These are phyloP conservation scores for Ptychadena robeensis DNA, from an alignment of 2,797 vertebrate species.

Conservation along the genomic window DNA sequence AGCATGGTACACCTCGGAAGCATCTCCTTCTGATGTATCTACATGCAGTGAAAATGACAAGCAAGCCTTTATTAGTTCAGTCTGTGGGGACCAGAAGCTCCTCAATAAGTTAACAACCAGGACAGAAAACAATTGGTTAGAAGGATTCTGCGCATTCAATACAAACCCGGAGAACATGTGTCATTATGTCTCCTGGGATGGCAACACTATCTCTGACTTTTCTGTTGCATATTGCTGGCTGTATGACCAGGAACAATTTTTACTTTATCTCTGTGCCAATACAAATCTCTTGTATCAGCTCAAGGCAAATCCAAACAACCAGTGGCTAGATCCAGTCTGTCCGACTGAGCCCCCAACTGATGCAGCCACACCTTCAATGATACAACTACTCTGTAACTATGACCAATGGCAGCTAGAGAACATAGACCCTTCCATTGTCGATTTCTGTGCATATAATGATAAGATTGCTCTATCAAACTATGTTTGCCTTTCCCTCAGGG, in stretches of 20 bases:
- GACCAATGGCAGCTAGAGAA: constrained; percentile 3
- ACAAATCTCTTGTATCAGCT: constrained; percentile 28
- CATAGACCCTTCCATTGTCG: constrained; percentile 11
- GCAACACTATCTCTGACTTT: not conserved
- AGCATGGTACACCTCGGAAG: constrained; percentile 15
- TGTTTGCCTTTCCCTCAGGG: constrained; percentile 4
- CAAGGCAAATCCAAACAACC: constrained; percentile 13
- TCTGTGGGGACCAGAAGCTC: constrained; percentile 31
- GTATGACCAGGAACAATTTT: constrained; percentile 35
- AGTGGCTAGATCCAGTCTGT: constrained; percentile 47
- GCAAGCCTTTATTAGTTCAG: constrained; percentile 17
- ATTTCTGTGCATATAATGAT: constrained; percentile 43
- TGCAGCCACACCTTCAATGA: not conserved
- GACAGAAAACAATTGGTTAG: constrained; percentile 36
- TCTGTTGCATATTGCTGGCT: constrained; percentile 45
- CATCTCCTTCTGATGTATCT: constrained; percentile 32
- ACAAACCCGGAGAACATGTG: constrained; percentile 15
- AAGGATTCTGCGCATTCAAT: constrained; percentile 28
- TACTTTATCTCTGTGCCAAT: constrained; percentile 43
- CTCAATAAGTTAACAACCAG: constrained; percentile 3
- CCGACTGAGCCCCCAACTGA: not conserved
- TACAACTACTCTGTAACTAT: constrained; percentile 40
- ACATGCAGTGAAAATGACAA: constrained; percentile 48
- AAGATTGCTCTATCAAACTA: not conserved
- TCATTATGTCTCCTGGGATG: constrained; percentile 28